These are phyloP conservation scores for Hoplias malabaricus DNA, from an alignment of 2,113 vertebrate genomes.

Conservation along the genomic window DNA sequence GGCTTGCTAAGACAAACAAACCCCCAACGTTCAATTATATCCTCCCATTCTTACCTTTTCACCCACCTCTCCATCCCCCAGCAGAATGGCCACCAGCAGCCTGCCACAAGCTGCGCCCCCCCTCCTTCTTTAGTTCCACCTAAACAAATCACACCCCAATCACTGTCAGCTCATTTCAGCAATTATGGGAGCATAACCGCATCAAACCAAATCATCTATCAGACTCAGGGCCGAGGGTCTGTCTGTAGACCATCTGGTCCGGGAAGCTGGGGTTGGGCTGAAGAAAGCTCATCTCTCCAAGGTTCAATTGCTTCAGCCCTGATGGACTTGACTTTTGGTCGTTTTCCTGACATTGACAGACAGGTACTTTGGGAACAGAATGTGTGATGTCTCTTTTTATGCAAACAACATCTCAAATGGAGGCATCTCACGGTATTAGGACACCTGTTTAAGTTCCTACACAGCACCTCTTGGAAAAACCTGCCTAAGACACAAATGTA, in stretches of 20 bases:
- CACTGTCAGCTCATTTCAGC: conserved; percentile 65
- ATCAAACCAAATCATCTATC: conserved; percentile 72
- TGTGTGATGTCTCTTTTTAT: not conserved
- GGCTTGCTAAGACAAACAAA: conserved; percentile 39
- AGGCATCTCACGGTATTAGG: not conserved
- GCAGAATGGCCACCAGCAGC: conserved; percentile 54
- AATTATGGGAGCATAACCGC: conserved; percentile 64
- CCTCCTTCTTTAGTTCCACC: conserved; percentile 62
- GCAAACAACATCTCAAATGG: not conserved
- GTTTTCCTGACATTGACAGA: conserved; percentile 13
- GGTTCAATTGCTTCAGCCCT: conserved; percentile 31
- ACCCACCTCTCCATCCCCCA: not conserved
- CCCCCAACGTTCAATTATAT: conserved; percentile 36
- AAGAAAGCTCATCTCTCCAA: conserved; percentile 7
- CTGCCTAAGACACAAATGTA: too few relatives aligned
- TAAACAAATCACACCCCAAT: conserved; percentile 68
- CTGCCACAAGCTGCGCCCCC: conserved; percentile 53
- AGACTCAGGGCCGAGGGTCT: conserved; percentile 53
- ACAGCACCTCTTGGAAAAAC: too few relatives aligned
- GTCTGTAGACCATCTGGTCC: conserved; percentile 67
- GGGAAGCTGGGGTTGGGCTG: conserved; percentile 34
- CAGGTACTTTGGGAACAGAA: conserved; percentile 10
- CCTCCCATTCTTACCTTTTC: not conserved
- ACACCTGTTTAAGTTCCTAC: too few relatives aligned
- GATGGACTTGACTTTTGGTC: conserved; percentile 37